Conservation (phyloP, 2,888 invertebrate species). For the Cylloceria caligata region DNA sequence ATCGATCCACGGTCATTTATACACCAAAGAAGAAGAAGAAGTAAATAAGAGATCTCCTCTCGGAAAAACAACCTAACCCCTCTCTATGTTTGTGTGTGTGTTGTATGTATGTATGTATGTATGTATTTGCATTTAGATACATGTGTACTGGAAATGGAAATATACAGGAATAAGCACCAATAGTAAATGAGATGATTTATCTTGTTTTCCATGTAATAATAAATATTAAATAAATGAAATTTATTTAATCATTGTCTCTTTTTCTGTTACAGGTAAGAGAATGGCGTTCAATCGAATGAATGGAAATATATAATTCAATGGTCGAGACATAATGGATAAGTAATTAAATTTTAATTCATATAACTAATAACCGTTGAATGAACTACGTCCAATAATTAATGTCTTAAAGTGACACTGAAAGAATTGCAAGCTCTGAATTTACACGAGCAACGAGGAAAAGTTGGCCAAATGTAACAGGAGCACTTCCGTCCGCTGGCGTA, state of each 20-base stretch:
- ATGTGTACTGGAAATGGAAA: background rate
- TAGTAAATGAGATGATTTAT: background rate
- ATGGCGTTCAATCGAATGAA: constrained; percentile 1
- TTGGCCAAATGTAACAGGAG: constrained; percentile 28
- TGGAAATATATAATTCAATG: constrained; percentile 2
- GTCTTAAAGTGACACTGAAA: constrained; percentile 10
- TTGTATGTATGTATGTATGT: no score
- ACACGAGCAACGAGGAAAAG: constrained; percentile 10
- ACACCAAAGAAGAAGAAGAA: constrained; percentile 17
- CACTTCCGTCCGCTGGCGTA: constrained; percentile 33
- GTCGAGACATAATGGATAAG: constrained; percentile 10
- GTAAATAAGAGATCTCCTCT: constrained; percentile 5
- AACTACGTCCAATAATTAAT: constrained; percentile 9
- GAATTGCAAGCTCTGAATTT: constrained; percentile 38
- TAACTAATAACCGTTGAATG: background rate
- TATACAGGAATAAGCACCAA: background rate
- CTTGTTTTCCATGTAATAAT: background rate
- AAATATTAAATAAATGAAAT: background rate
- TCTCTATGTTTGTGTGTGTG: no score
- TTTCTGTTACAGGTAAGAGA: constrained; percentile 58
- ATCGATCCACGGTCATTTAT: constrained; percentile 10
- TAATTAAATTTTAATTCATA: constrained; percentile 6
- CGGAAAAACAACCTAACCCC: background rate
- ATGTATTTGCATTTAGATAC: background rate
- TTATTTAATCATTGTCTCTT: constrained; percentile 11